Conservation (phyloP, 2,888 invertebrate genomes). For the Aspidiotus rigidus region DNA sequence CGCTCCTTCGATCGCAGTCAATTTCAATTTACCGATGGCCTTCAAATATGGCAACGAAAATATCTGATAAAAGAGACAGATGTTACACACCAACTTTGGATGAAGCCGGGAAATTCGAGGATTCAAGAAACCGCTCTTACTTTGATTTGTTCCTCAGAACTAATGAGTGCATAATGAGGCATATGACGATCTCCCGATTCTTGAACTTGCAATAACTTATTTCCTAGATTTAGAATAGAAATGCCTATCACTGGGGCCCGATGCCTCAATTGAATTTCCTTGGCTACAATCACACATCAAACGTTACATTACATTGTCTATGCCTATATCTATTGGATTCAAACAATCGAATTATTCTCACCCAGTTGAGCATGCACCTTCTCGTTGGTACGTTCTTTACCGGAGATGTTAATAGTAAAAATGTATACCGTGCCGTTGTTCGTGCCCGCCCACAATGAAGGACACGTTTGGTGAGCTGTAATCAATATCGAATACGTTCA, state of each 20-base stretch:
- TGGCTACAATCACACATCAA: conserved; percentile 43
- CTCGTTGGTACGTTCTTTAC: conserved; percentile 62
- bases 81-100: conserved; percentile 5
- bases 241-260: conserved; percentile 92
- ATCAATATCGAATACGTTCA: not conserved
- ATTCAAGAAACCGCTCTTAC: conserved; percentile 42
- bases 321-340: not conserved
- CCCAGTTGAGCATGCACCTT: conserved; percentile 68
- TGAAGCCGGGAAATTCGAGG: not conserved
- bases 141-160: conserved; percentile 98
- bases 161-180: conserved; percentile 82
- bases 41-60: conserved; percentile 90
- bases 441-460: conserved; percentile 94
- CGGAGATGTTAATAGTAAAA: conserved; percentile 76
- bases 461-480: conserved; percentile 70
- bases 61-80: conserved; percentile 45
- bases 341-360: conserved; percentile 36
- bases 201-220: conserved; percentile 53
- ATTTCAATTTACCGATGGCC: conserved; percentile 89
- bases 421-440: conserved; percentile 92
- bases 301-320: not conserved
- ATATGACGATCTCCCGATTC: conserved; percentile 53
- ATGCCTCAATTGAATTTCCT: conserved; percentile 95
- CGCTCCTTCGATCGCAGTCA: conserved; percentile 90
- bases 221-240: conserved; percentile 73